These are phyloP conservation scores for Uloborus diversus DNA, from an alignment of 1,140 invertebrate species.

Conservation along the genomic window DNA sequence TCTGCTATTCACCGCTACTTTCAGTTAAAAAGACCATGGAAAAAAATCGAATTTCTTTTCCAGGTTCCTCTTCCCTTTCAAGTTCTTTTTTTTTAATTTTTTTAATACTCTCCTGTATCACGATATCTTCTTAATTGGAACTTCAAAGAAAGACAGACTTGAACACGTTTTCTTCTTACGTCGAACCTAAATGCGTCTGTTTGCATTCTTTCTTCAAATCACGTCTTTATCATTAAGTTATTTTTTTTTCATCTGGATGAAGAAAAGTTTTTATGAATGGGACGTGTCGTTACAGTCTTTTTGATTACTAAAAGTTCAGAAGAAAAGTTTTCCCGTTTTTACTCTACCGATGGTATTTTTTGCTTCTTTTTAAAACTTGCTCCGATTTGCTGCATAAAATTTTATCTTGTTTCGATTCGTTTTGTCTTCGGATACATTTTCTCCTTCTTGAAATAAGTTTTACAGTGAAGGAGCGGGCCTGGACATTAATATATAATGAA, in stretches of 20 bases:
- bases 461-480: too few relatives aligned
- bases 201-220: constrained; percentile 34
- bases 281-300: constrained; percentile 43
- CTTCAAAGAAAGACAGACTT: constrained; percentile 14
- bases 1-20: too few relatives aligned
- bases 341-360: too few relatives aligned
- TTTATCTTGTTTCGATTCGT: too few relatives aligned
- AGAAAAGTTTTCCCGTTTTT: too few relatives aligned
- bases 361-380: too few relatives aligned
- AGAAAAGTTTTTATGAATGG: constrained; percentile 40
- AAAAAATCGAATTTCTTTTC: constrained; percentile 9
- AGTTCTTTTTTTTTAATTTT: not conserved
- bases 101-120: constrained; percentile 1
- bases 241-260: constrained; percentile 5
- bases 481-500: too few relatives aligned
- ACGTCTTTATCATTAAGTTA: constrained; percentile 43
- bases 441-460: too few relatives aligned
- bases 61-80: not conserved
- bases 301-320: constrained; percentile 16
- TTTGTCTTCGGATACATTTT: too few relatives aligned
- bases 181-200: constrained; percentile 14
- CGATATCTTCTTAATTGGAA: constrained; percentile 46
- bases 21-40: too few relatives aligned
- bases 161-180: not conserved
- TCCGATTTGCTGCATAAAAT: too few relatives aligned